phyloP scores from a whole-genome alignment of 2,113 vertebrate genomes.

The Hemicordylus capensis region DNA sequence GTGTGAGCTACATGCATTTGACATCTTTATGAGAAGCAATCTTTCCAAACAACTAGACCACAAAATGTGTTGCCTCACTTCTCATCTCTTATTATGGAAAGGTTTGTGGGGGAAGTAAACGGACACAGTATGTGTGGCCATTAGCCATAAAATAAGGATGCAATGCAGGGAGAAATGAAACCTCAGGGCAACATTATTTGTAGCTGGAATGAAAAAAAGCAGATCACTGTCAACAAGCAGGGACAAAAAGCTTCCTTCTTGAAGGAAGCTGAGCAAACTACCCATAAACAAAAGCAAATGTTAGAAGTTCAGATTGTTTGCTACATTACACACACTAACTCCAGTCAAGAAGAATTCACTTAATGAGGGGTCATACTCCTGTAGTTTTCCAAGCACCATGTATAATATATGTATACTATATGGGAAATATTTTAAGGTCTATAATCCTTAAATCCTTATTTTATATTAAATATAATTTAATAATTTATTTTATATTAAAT shows the following conservation, averaged over 20 bases:
- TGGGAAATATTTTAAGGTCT: background rate
- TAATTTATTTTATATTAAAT: too few relatives aligned
- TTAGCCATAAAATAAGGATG: conserved; percentile 38
- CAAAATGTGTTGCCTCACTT: conserved; percentile 11
- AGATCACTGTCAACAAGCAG: conserved; percentile 44
- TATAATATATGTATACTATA: too few relatives aligned
- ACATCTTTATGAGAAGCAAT: background rate
- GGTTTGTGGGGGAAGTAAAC: conserved; percentile 38
- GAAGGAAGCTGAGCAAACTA: conserved; percentile 39
- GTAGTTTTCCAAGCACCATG: background rate
- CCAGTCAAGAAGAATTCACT: background rate
- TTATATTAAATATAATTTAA: too few relatives aligned
- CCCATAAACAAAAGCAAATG: conserved; percentile 5
- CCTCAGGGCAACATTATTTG: conserved; percentile 33
- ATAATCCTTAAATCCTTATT: too few relatives aligned
- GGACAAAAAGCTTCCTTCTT: conserved; percentile 28
- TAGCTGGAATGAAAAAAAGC: conserved; percentile 40
- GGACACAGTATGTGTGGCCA: background rate
- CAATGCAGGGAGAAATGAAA: conserved; percentile 2
- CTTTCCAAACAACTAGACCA: background rate
- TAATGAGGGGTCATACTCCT: background rate
- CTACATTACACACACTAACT: background rate
- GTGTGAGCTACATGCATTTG: conserved; percentile 30
- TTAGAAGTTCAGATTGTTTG: background rate
- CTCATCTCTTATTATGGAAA: conserved; percentile 37